Evolutionary conservation across 2,113 vertebrate genomes (phyloP), one percentile per base, ranked within the genome.

Genomic region (Arenaria interpres): DNA sequence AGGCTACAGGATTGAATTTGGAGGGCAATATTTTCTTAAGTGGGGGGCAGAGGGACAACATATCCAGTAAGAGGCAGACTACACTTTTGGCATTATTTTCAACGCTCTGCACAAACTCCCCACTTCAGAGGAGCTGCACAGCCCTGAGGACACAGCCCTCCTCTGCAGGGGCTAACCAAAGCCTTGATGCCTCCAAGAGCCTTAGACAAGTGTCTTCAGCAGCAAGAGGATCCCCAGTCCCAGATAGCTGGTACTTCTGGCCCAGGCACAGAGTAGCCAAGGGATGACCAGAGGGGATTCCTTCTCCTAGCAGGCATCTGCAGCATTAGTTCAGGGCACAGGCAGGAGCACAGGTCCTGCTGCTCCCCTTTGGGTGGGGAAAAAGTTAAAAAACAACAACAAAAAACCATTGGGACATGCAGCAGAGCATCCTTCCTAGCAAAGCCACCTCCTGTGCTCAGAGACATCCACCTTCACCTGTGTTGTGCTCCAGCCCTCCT

Each of bases 11-110:
- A 81, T 19, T 86, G 86, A 91, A 95, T 76, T 60, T 89, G 77
- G 87, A 96, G 90, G 81, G 68, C 53, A 87, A 82, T 88, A 77
- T 94, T 95, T 95, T 92, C 75, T 78, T 66, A 92, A 93, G 56
- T 53, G 79, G 57, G n/a, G 78, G 69, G 86, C 86, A 85, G 83
- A 69, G 71, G 81, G 74, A 85, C 71, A 89, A 67, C 54, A 41
- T 6, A 67, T 10, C 73, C 84, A 72, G 14, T 5, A 48, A 76
- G 39, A 91, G 62, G 30, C 43, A 68, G 46, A 68, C 45, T 48
- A 20, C 4, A 8, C 6, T 77, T 76, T 21, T 30, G 21, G 41
- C 39, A 17, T 41, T 80, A 23, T 80, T 91, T 86, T 73, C 69
- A 88, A 1, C 0, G 4, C 20, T 67, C 17, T 67, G 59, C 72